A percentile compares a stretch with the other conserved stretches of the same genome.
Evolutionary conservation across 1,140 invertebrate species (phyloP).

Genomic region (Drosophila melanogaster): DNA sequence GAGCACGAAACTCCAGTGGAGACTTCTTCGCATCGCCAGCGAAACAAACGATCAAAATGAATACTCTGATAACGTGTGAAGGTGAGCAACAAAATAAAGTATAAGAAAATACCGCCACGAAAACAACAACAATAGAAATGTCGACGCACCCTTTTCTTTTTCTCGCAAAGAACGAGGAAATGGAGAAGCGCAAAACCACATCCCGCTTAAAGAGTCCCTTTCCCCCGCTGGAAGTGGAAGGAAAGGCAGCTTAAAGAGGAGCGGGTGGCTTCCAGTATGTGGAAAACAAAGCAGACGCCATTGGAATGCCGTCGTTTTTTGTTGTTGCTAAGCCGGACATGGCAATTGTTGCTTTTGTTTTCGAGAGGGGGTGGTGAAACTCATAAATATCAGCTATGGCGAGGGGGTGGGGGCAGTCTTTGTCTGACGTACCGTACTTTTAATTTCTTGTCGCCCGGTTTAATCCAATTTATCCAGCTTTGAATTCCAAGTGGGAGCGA

Average conservation of each 20-base stretch:
- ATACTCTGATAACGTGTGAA: slow-evolving; percentile 74
- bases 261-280: slow-evolving; percentile 55
- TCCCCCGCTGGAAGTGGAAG: slow-evolving; percentile 19
- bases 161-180: slow-evolving; percentile 25
- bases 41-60: slow-evolving; percentile 69
- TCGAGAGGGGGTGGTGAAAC: slow-evolving; percentile 24
- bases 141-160: slow-evolving; percentile 80
- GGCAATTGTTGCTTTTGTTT: slow-evolving; percentile 54
- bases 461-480: slow-evolving; percentile 35
- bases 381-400: slow-evolving; percentile 3
- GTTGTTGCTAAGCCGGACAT: slow-evolving; percentile 70
- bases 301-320: slow-evolving; percentile 58
- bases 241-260: slow-evolving; percentile 42
- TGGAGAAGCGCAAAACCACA: slow-evolving; percentile 74
- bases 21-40: slow-evolving; percentile 44
- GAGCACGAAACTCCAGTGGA: slow-evolving; percentile 44
- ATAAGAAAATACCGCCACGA: slow-evolving; percentile 40
- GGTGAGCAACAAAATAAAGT: slow-evolving; percentile 77
- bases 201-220: slow-evolving; percentile 63
- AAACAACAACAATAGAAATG: slow-evolving; percentile 63
- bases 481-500: not conserved
- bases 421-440: slow-evolving; percentile 32
- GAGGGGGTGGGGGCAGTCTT: not conserved
- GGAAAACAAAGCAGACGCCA: slow-evolving; percentile 40
- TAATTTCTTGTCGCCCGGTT: slow-evolving; percentile 49